Evolutionary conservation across 2,888 invertebrate species (phyloP), one percentile per base, ranked within the genome.

Genomic region (Idaea aversata): DNA sequence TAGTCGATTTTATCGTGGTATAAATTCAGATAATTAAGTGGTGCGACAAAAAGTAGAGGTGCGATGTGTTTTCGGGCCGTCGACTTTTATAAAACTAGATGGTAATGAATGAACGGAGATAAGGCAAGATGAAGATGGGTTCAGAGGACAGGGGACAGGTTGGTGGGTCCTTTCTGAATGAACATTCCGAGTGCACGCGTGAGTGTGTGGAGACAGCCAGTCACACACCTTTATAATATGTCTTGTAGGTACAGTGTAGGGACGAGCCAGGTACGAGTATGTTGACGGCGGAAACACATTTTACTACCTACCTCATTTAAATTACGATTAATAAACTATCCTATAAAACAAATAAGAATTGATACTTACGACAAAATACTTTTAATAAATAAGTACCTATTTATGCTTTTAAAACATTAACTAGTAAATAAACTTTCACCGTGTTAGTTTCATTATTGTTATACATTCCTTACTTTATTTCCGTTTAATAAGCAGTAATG

Each of bases 91-190:
- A 90, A 87, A 87, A 85, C 90, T 90, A 91, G 92, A 91, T 92
- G 87, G 90, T 91, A 92, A 92, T 92, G 92, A 92, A 92, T 92
- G 92, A 92, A 92, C 84, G 67, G 77, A 90, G 92, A 92, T 92
- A 92, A 92, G 85, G 74, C 77, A 80, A 87, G 88, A 87, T 81
- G 88, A 86, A 87, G 86, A 86, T 84, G 87, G 83, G 85, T 82
- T 82, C 83, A 83, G 82, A 81, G 83, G 86, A 85, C 85, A 82
- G 77, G 82, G 81, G 86, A 87, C 88, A 85, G 84, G 86, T 84
- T 84, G 78, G 79, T 84, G 78, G 79, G 77, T 83, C 86, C 85
- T 87, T 83, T 70, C 67, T 91, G 87, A 90, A 90, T 90, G 88
- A 85, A 88, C 82, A 78, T 81, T 82, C 79, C 74, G 74, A 75